These are phyloP conservation scores for Eueides isabella DNA, from an alignment of 1,140 invertebrate genomes.

Conservation along the genomic window DNA sequence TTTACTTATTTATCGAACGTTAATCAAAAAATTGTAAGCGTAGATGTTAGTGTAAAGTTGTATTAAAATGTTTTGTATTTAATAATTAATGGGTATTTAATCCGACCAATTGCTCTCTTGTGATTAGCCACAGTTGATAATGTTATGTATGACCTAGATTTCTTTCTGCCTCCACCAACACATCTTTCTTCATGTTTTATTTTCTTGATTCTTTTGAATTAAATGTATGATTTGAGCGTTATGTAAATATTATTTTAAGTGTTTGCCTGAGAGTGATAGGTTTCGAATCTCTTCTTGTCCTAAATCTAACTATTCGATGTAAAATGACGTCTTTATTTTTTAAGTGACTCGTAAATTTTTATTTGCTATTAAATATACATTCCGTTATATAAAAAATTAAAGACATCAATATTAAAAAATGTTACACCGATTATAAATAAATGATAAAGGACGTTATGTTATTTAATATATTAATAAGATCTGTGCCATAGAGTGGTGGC, in stretches of 20 bases:
- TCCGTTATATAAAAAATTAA: conserved; percentile 22
- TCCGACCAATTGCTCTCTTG: conserved; percentile 77
- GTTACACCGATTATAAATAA: conserved; percentile 19
- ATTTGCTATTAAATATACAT: conserved; percentile 14
- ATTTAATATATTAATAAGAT: conserved; percentile 70
- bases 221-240: conserved; percentile 76
- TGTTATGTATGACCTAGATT: conserved; percentile 56
- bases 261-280: conserved; percentile 77
- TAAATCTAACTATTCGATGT: conserved; percentile 47
- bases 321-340: conserved; percentile 45
- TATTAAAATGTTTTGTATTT: conserved; percentile 81
- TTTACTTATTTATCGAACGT: conserved; percentile 79
- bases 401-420: conserved; percentile 20
- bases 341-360: background rate
- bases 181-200: conserved; percentile 55
- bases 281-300: conserved; percentile 77
- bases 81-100: conserved; percentile 74
- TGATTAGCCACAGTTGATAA: conserved; percentile 69
- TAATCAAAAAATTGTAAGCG: conserved; percentile 78
- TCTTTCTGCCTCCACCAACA: conserved; percentile 64
- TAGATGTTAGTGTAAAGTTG: conserved; percentile 80
- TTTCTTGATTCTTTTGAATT: conserved; percentile 59
- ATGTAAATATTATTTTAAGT: conserved; percentile 81
- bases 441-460: conserved; percentile 62
- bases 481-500: conserved; percentile 79